phyloP scores from a whole-genome alignment of 2,113 vertebrate genomes.

The Melanerpes formicivorus region DNA sequence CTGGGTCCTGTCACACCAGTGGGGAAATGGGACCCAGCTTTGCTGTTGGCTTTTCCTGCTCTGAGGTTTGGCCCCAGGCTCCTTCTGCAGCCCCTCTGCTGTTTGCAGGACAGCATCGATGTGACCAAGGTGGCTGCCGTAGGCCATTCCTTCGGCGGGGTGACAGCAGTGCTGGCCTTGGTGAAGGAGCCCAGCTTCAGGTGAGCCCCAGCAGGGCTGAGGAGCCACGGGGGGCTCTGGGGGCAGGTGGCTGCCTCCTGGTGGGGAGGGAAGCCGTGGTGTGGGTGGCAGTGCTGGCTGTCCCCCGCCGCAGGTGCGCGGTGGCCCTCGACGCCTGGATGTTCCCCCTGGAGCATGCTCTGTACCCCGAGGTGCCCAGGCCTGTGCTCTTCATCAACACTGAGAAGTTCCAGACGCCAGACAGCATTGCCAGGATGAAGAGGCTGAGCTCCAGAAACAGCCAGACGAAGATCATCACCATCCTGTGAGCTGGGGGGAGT shows the following conservation, averaged over 20 bases:
- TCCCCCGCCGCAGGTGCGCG: slow-evolving; percentile 67
- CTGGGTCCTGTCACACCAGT: rapidly evolving
- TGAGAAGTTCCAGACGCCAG: slow-evolving; percentile 74
- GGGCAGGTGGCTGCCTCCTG: background rate
- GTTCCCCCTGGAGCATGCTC: slow-evolving; percentile 76
- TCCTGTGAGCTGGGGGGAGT: slow-evolving; percentile 68
- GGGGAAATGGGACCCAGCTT: background rate
- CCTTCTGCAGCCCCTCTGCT: background rate
- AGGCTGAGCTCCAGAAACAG: slow-evolving; percentile 59
- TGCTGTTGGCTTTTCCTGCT: background rate
- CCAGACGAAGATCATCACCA: slow-evolving; percentile 74
- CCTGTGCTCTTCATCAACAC: slow-evolving; percentile 81
- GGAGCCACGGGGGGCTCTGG: rapidly evolving
- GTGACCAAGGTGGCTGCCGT: slow-evolving; percentile 66
- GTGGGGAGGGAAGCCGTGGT: background rate
- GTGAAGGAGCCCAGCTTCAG: slow-evolving; percentile 74
- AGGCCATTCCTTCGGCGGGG: slow-evolving; percentile 82
- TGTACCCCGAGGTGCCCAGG: slow-evolving; percentile 66
- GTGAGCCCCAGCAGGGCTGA: background rate
- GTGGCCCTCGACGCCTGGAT: slow-evolving; percentile 83
- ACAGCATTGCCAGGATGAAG: slow-evolving; percentile 74
- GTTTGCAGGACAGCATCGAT: slow-evolving; percentile 70
- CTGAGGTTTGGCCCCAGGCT: too few relatives aligned
- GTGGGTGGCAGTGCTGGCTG: rapidly evolving
- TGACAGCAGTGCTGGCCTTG: slow-evolving; percentile 74